Evolutionary conservation across 2,113 vertebrate species (phyloP), one percentile per base, ranked within the genome.

Genomic region (Xenopus laevis): DNA sequence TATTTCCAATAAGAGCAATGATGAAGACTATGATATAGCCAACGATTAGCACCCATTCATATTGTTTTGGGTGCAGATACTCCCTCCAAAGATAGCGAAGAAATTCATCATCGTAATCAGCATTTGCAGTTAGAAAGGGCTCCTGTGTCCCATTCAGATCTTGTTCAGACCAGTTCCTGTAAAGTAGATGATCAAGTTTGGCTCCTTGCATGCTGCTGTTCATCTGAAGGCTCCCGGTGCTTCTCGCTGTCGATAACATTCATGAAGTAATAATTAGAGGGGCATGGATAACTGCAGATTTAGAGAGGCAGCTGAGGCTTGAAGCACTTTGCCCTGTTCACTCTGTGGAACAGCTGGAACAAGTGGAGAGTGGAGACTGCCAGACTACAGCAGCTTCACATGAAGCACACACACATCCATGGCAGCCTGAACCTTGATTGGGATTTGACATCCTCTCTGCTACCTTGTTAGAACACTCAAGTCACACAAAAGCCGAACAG

Each of bases 1-100:
- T 89, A 79, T 98, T 99, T 79, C 97, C 97, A 13, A 96, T 79
- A 57, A 99, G 92, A 57, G 97, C 96, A 40, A 96, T 92, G 59
- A 96, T 86, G 82, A 99, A 99, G 1, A 99, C 96, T 23, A 96
- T 79, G 69, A 98, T 95, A 82, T 99, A 99, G 62, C 93, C 97
- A 15, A 89, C 91, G 46, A 99, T 98, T 44, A 98, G 89, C 21
- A 95, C 94, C 97, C 96, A 99, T 82, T 98, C 96, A 44, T 98
- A 99, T 79, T 96, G 92, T 70, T 97, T 97, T 3, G 97, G 97
- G 74, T 94, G 94, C 16, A 99, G 84, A 81, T 98, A 99, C 76
- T 98, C 96, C 69, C 86, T 92, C 97, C 97, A 99, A 78, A 99
- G 94, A 85, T 96, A 98, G 57, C 84, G 89, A 64, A 98, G 86